Conservation (phyloP, 1,140 invertebrate species). For the Hyposmocoma kahamanoa region DNA sequence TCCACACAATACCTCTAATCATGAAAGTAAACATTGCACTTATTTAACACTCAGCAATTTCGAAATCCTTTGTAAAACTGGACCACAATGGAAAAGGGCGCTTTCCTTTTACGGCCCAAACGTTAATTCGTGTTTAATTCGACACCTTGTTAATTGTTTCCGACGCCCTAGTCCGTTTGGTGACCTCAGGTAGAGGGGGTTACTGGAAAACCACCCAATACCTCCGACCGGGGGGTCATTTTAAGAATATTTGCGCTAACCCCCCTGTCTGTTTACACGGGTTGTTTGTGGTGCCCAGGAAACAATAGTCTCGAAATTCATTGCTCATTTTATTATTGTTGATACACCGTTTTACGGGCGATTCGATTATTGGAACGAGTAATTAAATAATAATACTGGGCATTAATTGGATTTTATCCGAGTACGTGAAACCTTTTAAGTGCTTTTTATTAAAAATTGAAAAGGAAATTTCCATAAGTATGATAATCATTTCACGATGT, state of each 20-base stretch:
- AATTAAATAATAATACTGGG: slow-evolving; percentile 72
- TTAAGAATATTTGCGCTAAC: slow-evolving; percentile 70
- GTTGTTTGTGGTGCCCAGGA: slow-evolving; percentile 70
- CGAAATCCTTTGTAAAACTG: slow-evolving; percentile 65
- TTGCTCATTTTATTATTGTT: slow-evolving; percentile 74
- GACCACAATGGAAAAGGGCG: slow-evolving; percentile 66
- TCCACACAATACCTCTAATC: slow-evolving; percentile 39
- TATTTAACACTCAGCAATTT: slow-evolving; percentile 68
- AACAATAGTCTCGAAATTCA: slow-evolving; percentile 72
- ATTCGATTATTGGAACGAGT: slow-evolving; percentile 70
- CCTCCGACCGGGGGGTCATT: slow-evolving; percentile 52
- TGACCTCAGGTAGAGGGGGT: slow-evolving; percentile 46
- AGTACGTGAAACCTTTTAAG: slow-evolving; percentile 42
- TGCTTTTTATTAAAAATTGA: slow-evolving; percentile 36
- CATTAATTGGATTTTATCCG: slow-evolving; percentile 71
- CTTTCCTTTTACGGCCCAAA: slow-evolving; percentile 65
- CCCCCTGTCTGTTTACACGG: slow-evolving; percentile 63
- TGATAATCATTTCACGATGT: no score
- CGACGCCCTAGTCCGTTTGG: slow-evolving; percentile 64
- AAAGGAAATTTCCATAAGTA: neutral
- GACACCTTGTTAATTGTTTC: slow-evolving; percentile 74
- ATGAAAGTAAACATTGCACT: slow-evolving; percentile 56
- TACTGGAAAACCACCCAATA: slow-evolving; percentile 44
- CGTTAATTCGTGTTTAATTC: slow-evolving; percentile 73
- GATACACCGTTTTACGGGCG: slow-evolving; percentile 67